A percentile compares a stretch with the other conserved stretches of the same genome.
Conservation (phyloP, 2,113 vertebrate genomes). For the Passer montanus region DNA sequence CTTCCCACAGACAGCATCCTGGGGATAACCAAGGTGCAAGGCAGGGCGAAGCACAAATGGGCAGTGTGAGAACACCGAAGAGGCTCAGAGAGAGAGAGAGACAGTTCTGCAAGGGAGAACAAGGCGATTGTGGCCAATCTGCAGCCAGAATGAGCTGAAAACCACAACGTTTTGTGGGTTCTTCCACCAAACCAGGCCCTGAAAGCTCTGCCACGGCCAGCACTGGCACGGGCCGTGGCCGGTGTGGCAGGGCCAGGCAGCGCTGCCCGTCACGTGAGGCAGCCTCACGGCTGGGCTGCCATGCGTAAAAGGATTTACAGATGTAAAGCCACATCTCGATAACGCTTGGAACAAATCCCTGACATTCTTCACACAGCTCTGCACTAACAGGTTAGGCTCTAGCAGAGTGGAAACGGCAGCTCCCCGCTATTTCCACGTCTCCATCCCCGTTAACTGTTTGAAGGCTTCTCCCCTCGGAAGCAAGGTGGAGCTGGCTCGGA, state of each 20-base stretch:
- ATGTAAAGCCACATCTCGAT: conserved; percentile 68
- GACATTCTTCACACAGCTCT: conserved; percentile 70
- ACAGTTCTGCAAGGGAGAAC: fast-evolving
- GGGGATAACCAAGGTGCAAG: background rate
- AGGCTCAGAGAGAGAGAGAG: background rate
- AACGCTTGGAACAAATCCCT: conserved; percentile 68
- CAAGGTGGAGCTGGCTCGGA: background rate
- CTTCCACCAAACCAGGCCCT: background rate
- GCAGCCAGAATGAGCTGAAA: fast-evolving
- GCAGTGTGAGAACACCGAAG: fast-evolving
- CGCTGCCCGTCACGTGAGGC: conserved; percentile 43
- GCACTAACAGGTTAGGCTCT: conserved; percentile 65
- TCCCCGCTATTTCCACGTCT: conserved; percentile 14
- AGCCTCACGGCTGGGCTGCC: conserved; percentile 65
- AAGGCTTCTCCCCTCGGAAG: background rate
- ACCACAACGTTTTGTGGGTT: fast-evolving
- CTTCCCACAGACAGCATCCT: background rate
- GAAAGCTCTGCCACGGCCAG: fast-evolving
- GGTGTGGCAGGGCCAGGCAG: background rate
- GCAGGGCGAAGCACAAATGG: fast-evolving
- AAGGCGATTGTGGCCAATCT: fast-evolving
- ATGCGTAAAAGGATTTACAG: conserved; percentile 74
- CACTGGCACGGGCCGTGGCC: background rate
- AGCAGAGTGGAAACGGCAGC: conserved; percentile 65
- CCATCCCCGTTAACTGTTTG: conserved; percentile 25